Percentiles rank a stretch among this genome's conserved stretches.
These are phyloP conservation scores for Leptatherina wallacei DNA, from an alignment of 2,797 vertebrate genomes.

Conservation along the genomic window DNA sequence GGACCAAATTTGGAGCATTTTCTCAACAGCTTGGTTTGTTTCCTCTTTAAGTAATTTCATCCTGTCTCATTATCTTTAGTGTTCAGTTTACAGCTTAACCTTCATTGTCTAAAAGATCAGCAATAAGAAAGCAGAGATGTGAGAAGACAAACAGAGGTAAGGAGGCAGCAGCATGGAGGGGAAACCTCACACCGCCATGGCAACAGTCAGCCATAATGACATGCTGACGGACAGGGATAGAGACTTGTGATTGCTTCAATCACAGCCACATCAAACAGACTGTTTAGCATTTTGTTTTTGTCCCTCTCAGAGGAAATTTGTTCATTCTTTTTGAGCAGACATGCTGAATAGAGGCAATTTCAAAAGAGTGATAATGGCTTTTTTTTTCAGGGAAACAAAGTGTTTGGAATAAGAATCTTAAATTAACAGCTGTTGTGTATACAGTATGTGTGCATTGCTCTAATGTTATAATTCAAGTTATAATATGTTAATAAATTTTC, in stretches of 20 bases:
- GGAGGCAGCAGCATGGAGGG: slow-evolving; percentile 4
- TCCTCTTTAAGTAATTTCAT: not conserved
- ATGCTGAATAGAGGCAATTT: slow-evolving; percentile 46
- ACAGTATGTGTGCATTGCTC: slow-evolving; percentile 17
- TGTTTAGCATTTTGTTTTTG: slow-evolving; percentile 48
- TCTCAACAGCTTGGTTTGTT: not conserved
- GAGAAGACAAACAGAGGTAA: not conserved
- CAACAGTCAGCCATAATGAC: slow-evolving; percentile 45
- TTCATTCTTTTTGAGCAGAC: slow-evolving; percentile 27
- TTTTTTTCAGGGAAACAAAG: slow-evolving; percentile 48
- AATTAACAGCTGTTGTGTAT: slow-evolving; percentile 41
- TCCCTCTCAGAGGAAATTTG: slow-evolving; percentile 47
- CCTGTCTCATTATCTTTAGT: not conserved
- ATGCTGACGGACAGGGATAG: not conserved
- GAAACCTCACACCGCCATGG: slow-evolving; percentile 42
- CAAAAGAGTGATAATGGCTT: slow-evolving; percentile 48
- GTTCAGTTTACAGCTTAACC: not conserved
- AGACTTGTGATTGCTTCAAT: slow-evolving; percentile 40
- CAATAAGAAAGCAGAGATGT: not conserved
- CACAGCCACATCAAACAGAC: slow-evolving; percentile 49
- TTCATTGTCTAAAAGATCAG: not conserved
- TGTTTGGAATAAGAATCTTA: slow-evolving; percentile 50
- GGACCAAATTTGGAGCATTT: not conserved
- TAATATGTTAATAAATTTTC: slow-evolving; percentile 37
- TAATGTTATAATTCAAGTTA: slow-evolving; percentile 30